phyloP scores from a whole-genome alignment of 2,888 invertebrate species.

The Gasteruption jaculator region DNA sequence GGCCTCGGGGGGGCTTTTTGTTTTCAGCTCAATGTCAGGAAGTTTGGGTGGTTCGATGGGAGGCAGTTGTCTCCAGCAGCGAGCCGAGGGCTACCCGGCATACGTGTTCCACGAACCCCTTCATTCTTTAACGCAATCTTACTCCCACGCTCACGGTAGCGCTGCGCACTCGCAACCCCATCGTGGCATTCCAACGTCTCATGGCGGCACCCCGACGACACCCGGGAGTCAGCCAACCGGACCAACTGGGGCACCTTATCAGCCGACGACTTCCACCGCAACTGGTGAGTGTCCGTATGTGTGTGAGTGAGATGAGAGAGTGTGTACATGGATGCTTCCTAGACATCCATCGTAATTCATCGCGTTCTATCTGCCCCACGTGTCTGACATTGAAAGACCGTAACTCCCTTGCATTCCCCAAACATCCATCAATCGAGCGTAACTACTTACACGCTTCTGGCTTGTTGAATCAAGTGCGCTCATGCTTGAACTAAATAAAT shows the following conservation, averaged over 20 bases:
- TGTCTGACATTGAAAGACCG: too few species aligned
- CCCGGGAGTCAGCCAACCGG: slow-evolving; percentile 58
- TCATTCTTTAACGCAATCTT: slow-evolving; percentile 67
- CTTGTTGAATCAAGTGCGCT: too few species aligned
- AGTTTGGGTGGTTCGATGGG: slow-evolving; percentile 70
- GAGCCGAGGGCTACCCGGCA: slow-evolving; percentile 72
- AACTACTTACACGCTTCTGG: too few species aligned
- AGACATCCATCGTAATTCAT: too few species aligned
- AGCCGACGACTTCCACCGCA: slow-evolving; percentile 57
- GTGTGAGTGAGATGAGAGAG: too few species aligned
- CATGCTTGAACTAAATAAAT: too few species aligned
- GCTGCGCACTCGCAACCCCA: slow-evolving; percentile 75
- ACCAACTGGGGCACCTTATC: slow-evolving; percentile 50
- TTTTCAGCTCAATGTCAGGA: slow-evolving; percentile 78
- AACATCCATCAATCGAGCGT: too few species aligned
- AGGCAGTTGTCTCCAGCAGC: slow-evolving; percentile 79
- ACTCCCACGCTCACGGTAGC: slow-evolving; percentile 68
- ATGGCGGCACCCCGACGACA: slow-evolving; percentile 61
- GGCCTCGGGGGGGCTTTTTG: slow-evolving; percentile 20
- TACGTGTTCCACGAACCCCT: slow-evolving; percentile 91
- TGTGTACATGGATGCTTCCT: too few species aligned
- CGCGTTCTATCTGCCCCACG: too few species aligned
- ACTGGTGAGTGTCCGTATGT: slow-evolving; percentile 64
- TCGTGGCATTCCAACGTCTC: slow-evolving; percentile 47
- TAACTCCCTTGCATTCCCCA: too few species aligned